These are phyloP conservation scores for Drosophila rufa DNA, from an alignment of 1,140 invertebrate genomes.

Conservation along the genomic window DNA sequence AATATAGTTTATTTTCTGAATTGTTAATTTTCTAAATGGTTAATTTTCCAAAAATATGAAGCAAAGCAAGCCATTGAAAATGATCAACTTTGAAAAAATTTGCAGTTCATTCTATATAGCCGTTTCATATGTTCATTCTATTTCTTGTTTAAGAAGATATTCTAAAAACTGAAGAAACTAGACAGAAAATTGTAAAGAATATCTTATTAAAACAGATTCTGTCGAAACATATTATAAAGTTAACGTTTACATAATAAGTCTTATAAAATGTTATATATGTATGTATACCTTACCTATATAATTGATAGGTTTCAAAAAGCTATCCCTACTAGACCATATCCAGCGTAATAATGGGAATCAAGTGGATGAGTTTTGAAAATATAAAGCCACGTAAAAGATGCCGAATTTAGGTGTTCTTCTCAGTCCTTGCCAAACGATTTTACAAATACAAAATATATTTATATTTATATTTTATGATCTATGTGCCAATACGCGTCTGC, in stretches of 20 bases:
- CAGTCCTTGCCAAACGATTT: conserved; percentile 5
- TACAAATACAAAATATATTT: neutral
- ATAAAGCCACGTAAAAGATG: neutral
- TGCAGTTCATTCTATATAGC: neutral
- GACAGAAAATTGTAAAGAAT: neutral
- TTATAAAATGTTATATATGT: neutral
- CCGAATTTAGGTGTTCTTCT: neutral
- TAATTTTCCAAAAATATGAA: neutral
- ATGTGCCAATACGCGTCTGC: conserved; percentile 3
- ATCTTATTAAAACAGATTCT: neutral
- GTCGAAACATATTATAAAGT: conserved; percentile 10
- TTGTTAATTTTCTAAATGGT: neutral
- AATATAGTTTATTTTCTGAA: neutral
- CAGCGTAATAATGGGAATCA: conserved; percentile 17
- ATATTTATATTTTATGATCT: conserved; percentile 18
- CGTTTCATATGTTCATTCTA: neutral
- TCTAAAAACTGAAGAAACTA: neutral
- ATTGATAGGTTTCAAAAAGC: conserved; percentile 19
- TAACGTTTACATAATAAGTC: conserved; percentile 7
- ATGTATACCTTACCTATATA: neutral
- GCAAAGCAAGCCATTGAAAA: neutral
- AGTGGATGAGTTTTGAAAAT: neutral
- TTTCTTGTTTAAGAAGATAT: neutral
- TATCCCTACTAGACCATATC: conserved; percentile 20
- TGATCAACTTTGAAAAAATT: neutral